These are phyloP conservation scores for Epinotia demarniana DNA, from an alignment of 2,888 invertebrate genomes.

Conservation along the genomic window DNA sequence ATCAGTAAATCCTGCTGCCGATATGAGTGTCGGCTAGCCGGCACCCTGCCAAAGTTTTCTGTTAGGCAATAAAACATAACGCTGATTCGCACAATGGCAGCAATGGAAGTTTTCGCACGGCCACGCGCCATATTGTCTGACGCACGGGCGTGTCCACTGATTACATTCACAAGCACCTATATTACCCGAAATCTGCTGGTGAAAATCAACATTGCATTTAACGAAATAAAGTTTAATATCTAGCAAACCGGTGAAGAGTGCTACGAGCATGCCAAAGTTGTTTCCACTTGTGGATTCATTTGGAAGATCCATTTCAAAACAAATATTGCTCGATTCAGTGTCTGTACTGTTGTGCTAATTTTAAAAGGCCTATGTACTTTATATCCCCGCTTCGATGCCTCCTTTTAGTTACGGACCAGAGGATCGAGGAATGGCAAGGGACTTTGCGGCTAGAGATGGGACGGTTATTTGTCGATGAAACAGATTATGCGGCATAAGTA, in stretches of 20 bases:
- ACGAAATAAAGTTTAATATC: neutral
- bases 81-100: conserved; percentile 35
- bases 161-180: neutral
- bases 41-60: conserved; percentile 43
- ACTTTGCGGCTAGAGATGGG: neutral
- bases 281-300: conserved; percentile 1
- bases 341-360: conserved; percentile 2
- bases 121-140: conserved; percentile 55
- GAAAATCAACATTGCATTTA: neutral
- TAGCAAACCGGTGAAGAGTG: neutral
- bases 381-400: neutral
- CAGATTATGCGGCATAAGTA: neutral
- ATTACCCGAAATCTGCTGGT: neutral
- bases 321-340: conserved; percentile 14
- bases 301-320: conserved; percentile 32
- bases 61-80: conserved; percentile 44
- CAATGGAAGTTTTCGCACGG: conserved; percentile 61
- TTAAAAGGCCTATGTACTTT: neutral
- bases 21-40: conserved; percentile 23
- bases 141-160: conserved; percentile 48
- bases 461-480: neutral
- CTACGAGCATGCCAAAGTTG: neutral
- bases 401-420: neutral
- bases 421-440: neutral
- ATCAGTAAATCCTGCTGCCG: neutral